Percentiles rank a stretch among this genome's conserved stretches.
Conservation (phyloP, 2,113 vertebrate species). For the Charadrius vociferus region DNA sequence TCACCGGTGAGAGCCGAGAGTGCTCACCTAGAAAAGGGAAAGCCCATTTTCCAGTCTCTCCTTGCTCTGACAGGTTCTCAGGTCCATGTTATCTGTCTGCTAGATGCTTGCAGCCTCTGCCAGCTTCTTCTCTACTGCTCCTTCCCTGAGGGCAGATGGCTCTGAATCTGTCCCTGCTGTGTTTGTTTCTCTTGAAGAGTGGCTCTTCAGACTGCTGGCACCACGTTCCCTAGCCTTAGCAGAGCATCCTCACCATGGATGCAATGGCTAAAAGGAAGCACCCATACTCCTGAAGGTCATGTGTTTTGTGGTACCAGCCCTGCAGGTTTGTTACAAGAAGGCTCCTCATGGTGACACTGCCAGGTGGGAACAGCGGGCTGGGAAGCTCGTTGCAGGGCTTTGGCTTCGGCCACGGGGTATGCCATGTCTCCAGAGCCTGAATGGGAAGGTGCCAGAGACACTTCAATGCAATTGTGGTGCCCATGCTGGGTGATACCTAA, state of each 20-base stretch:
- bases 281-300: not conserved
- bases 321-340: not conserved
- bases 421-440: not conserved
- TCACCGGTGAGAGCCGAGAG: not conserved
- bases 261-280: not conserved
- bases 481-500: not conserved
- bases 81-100: not conserved
- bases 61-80: not conserved
- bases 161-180: not conserved
- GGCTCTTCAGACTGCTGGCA: not conserved
- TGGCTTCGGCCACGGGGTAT: rapidly evolving
- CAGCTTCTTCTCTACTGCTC: not conserved
- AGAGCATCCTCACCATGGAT: not conserved
- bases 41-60: not conserved
- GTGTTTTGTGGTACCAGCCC: not conserved
- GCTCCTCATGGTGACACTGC: not conserved
- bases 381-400: not conserved
- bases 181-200: not conserved
- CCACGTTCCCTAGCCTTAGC: not conserved
- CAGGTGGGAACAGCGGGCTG: rapidly evolving
- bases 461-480: not conserved
- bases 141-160: not conserved
- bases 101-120: not conserved
- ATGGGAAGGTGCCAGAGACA: not conserved
- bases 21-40: not conserved